Evolutionary conservation across 2,113 vertebrate genomes (phyloP).

Genomic region (Anguilla rostrata): DNA sequence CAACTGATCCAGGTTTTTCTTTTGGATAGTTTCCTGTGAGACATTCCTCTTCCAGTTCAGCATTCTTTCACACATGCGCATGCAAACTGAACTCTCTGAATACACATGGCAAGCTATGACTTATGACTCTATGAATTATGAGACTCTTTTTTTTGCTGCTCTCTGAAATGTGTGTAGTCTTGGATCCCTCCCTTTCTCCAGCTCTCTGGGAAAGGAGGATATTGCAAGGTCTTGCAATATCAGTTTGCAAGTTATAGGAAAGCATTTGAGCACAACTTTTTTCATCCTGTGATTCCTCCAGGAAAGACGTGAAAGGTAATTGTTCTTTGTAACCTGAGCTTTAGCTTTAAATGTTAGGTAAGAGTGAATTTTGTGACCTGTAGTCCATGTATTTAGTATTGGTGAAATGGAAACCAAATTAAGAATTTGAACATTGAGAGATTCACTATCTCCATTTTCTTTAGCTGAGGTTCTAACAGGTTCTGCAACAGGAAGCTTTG

Average conservation of each 20-base stretch:
- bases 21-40: background rate
- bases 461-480: too few species aligned
- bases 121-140: background rate
- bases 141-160: background rate
- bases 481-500: background rate
- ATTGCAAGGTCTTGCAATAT: background rate
- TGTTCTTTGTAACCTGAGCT: background rate
- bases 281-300: background rate
- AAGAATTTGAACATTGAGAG: background rate
- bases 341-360: background rate
- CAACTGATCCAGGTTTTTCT: constrained; percentile 2
- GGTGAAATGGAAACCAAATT: background rate
- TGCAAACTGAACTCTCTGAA: background rate
- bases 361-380: background rate
- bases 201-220: background rate
- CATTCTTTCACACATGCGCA: background rate
- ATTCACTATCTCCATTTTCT: background rate
- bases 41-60: constrained; percentile 13
- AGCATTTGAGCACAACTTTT: background rate
- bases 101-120: background rate
- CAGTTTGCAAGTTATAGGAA: background rate
- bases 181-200: background rate
- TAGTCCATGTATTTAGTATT: background rate
- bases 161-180: background rate
- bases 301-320: background rate